These are phyloP conservation scores for Neotragus pygmaeus DNA, from an alignment of 2,113 vertebrate genomes.

Conservation along the genomic window DNA sequence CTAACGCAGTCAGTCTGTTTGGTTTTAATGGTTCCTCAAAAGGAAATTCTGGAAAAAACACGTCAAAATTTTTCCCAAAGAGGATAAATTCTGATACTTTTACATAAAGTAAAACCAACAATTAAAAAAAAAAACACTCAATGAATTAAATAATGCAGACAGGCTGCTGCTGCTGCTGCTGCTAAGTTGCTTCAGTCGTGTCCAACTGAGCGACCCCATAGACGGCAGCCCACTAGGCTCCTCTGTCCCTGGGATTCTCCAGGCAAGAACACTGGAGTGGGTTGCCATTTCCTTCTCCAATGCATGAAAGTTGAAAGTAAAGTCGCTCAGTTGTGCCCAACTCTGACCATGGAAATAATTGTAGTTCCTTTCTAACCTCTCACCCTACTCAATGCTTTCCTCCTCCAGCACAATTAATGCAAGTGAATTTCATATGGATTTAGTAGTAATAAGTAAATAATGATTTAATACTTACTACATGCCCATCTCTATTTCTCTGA, in stretches of 20 bases:
- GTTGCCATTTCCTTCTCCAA: too few species aligned
- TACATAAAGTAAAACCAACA: conserved; percentile 5
- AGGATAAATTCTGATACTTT: not conserved
- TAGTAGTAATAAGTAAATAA: not conserved
- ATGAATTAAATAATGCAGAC: not conserved
- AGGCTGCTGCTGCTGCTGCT: too few species aligned
- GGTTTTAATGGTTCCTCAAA: conserved; percentile 5
- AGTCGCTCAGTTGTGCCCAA: too few species aligned
- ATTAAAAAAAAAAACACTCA: not conserved
- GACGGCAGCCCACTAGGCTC: too few species aligned
- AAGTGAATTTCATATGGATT: not conserved
- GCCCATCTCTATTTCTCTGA: not conserved
- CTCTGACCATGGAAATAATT: not conserved
- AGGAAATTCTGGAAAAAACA: not conserved
- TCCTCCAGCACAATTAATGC: not conserved
- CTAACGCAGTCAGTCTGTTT: not conserved
- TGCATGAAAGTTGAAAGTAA: too few species aligned
- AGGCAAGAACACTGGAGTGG: too few species aligned
- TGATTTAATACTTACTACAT: not conserved
- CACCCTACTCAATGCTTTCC: not conserved
- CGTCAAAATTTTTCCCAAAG: not conserved
- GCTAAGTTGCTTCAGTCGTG: too few species aligned
- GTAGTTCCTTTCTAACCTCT: not conserved
- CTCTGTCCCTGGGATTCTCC: too few species aligned
- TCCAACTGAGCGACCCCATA: too few species aligned